Percentiles rank a stretch among this genome's conserved stretches.
Evolutionary conservation across 2,888 invertebrate genomes (phyloP).

Genomic region (Icerya purchasi): DNA sequence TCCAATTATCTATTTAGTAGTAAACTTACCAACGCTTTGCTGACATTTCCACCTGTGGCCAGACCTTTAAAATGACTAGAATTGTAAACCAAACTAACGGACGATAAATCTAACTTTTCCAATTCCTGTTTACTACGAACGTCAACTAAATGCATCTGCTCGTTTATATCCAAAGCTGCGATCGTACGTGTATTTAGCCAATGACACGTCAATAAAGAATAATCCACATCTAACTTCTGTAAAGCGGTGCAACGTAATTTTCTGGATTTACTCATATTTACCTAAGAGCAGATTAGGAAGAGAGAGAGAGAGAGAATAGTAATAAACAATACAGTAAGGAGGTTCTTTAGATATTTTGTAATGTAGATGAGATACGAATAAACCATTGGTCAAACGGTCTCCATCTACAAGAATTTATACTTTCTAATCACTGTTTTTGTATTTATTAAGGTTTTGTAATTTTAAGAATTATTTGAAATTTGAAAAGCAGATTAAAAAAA

Average conservation of each 20-base stretch:
- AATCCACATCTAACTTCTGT: constrained; percentile 45
- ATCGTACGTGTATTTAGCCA: constrained; percentile 66
- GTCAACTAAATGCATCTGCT: constrained; percentile 70
- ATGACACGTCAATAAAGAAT: constrained; percentile 50
- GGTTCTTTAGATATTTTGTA: constrained; percentile 6
- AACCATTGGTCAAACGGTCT: too few relatives aligned
- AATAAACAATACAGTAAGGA: too few relatives aligned
- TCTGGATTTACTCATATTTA: constrained; percentile 30
- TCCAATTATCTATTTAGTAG: too few relatives aligned
- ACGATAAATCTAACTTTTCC: constrained; percentile 58
- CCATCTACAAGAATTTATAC: too few relatives aligned
- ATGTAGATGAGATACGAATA: constrained; percentile 1
- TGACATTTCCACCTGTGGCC: constrained; percentile 86
- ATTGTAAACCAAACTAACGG: constrained; percentile 61
- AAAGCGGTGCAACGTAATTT: constrained; percentile 40
- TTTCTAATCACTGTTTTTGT: too few relatives aligned
- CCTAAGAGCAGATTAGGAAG: constrained; percentile 24
- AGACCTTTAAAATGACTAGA: constrained; percentile 75
- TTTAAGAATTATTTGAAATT: too few relatives aligned
- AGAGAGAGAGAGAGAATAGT: constrained; percentile 1
- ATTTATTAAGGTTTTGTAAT: too few relatives aligned
- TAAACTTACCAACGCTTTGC: constrained; percentile 47
- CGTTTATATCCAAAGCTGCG: constrained; percentile 63
- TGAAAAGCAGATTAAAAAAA: too few relatives aligned
- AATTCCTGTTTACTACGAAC: constrained; percentile 70